Evolutionary conservation across 2,113 vertebrate species (phyloP), one percentile per base, ranked within the genome.

Genomic region (Mus spicilegus): DNA sequence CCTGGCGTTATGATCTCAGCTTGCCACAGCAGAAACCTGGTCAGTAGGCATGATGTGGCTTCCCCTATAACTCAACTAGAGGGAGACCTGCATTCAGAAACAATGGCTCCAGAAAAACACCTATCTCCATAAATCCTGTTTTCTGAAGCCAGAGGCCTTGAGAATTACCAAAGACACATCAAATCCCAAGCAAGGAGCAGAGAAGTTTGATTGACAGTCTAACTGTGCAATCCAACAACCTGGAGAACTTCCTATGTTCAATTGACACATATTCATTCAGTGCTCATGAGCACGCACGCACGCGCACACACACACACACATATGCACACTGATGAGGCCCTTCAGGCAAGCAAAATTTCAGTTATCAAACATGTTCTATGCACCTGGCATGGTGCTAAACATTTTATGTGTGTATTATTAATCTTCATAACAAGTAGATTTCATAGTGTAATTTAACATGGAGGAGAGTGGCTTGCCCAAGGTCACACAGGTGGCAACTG

Each of bases 401-500:
- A 67, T 39, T 93, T 69, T 75, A 33, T 4, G 39, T 65, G 70
- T 7, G 39, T 51, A 36, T 75, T 76, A 82, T 69, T 91, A 69
- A 87, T 63, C 77, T 82, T 87, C 28, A 10, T 67, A 91, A 86
- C 70, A 95, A 95, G 61, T 54, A 46, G 36, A 93, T 90, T 85
- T 75, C 67, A n/a, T 87, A 92, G 76, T 63, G 46, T 76, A 89
- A 89, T 61, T 56, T 72, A 84, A 87, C 73, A 46, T 93, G 61
- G 84, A 95, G 67, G 24, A 92, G 39, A 96, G 42, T 65, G 86
- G 87, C 63, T 75, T 96, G 93, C 75, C 95, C 94, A 97, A 97
- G 75, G 93, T 97, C 94, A 90, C 70, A 92, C 90, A 85, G 88
- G 88, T 93, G 93, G 85, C 63, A 73, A 73, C 46, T 33, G 49